Conservation (phyloP, 2,113 vertebrate species). For the Lophochroa leadbeateri region DNA sequence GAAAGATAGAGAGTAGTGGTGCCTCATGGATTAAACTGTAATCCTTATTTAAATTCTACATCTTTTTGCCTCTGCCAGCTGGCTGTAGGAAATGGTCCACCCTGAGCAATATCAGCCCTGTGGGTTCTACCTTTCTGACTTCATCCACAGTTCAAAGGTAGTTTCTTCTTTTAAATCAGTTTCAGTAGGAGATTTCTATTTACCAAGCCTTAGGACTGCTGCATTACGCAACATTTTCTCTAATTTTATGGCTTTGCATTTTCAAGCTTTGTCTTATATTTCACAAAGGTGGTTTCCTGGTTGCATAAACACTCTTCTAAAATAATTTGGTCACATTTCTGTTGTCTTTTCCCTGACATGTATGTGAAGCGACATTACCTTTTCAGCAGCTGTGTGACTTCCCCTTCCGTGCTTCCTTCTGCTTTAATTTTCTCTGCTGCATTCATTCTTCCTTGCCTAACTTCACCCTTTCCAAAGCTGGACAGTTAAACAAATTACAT, state of each 20-base stretch:
- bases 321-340: background rate
- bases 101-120: background rate
- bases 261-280: background rate
- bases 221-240: background rate
- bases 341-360: background rate
- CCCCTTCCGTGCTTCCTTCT: background rate
- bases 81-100: background rate
- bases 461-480: background rate
- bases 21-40: background rate
- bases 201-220: background rate
- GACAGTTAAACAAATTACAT: background rate
- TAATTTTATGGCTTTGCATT: background rate
- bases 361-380: background rate
- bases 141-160: background rate
- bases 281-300: background rate
- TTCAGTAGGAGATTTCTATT: background rate
- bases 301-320: background rate
- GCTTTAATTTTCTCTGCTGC: background rate
- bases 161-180: background rate
- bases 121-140: background rate
- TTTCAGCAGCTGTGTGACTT: background rate
- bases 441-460: background rate
- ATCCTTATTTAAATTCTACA: background rate
- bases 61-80: background rate
- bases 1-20: background rate